These are phyloP conservation scores for Orientallactaga sibirica DNA, from an alignment of 2,797 vertebrate species.

Conservation along the genomic window DNA sequence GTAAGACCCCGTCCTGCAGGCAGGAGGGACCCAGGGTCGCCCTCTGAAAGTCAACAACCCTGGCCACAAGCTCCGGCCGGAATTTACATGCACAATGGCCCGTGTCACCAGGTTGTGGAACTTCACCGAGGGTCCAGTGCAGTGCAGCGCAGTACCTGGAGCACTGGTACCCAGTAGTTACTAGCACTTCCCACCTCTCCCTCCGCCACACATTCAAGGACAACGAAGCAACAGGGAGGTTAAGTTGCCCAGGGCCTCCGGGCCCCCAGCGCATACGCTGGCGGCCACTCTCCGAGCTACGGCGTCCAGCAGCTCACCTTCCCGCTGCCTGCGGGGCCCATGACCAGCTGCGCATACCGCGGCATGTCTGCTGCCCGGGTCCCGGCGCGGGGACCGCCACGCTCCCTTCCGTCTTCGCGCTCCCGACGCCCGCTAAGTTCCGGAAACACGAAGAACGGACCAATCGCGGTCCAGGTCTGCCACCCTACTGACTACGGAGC, in stretches of 20 bases:
- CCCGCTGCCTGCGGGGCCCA: conserved; percentile 98
- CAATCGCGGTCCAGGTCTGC: background rate
- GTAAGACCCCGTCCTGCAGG: background rate
- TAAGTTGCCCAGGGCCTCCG: background rate
- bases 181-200: background rate
- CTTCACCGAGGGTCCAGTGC: too few species aligned
- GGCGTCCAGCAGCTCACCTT: conserved; percentile 89
- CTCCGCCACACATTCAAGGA: background rate
- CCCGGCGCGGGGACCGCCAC: rapidly evolving
- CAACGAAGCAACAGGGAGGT: too few species aligned
- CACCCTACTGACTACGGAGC: conserved; percentile 45
- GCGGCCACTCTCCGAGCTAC: background rate
- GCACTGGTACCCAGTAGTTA: background rate
- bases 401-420: background rate
- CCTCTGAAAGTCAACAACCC: background rate
- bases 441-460: background rate
- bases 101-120: too few species aligned
- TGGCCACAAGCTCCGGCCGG: background rate
- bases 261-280: background rate
- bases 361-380: conserved; percentile 88
- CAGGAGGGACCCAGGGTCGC: background rate
- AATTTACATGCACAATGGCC: background rate
- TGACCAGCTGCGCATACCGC: conserved; percentile 96
- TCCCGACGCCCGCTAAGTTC: background rate
- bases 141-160: background rate